Base-by-base conservation (phyloP, 2,113 vertebrate genomes). In the Lutjanus erythropterus region DNA sequence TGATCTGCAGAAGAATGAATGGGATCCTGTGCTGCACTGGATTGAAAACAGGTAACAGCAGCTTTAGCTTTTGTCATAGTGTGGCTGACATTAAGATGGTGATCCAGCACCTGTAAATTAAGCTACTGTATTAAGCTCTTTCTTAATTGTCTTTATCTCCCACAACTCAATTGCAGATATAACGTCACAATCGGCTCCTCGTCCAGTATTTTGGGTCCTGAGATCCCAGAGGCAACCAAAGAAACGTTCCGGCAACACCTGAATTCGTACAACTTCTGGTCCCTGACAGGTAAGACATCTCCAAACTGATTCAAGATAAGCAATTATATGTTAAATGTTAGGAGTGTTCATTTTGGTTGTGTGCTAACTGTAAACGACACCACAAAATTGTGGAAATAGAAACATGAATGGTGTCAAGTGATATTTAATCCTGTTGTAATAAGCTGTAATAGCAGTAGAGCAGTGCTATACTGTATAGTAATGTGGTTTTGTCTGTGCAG, bases 1-100 rank as follows among this genome's bases (percentile, higher is more conserved):
- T 53, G 97, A 98, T 76, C 96, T 99, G 49, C 98, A 99, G 88
- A 97, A 90, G 86, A 96, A 96, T 19, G 97, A 99, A 62, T 99
- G 98, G 98, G 97, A 99, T 78, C 98, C 98, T 0, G 69, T 98
- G 58, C 88, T 99, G 0, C 47, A 95, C 4, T 99, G 98, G 98
- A 97, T 96, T 44, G 96, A 99, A 90, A 93, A 97, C 66, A 96
- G 97, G 98, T 99, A 62, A 75, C 3, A 0, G 18, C 25, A 44
- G n/a, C 46, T 19, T 44, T 46, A 10, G 35, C 1, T 52, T 50
- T 64, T 33, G 2, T 81, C 6, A 18, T 2, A 6, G 19, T 33
- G 9, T 44, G 3, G 5, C 11, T 69, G 35, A 12, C 19, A 47
- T 9, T 27, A 14, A 75, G 31, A 50, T 27, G 15, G 12, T 6